Base-by-base conservation (phyloP, 2,113 vertebrate species). In the Alaudala cheleensis region DNA sequence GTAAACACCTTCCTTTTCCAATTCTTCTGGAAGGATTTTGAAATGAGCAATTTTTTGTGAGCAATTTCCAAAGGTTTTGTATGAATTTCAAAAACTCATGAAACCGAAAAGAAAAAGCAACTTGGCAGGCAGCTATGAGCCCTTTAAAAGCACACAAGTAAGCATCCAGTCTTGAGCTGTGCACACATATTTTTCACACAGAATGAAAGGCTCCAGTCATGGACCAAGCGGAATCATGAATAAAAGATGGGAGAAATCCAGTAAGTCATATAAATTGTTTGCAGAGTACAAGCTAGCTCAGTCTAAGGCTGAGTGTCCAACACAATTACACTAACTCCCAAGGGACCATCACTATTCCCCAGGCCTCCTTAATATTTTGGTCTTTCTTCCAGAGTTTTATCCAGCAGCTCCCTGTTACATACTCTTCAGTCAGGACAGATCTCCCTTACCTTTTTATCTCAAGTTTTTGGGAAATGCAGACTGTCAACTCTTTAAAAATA, bases 171-270 rank as follows among this genome's bases (percentile, higher is more conserved):
- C 62, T 58, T 73, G 47, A 39, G 24, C 51, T 93, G 28, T 19
- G 56, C 26, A 44, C 31, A 86, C 6, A 7, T 8, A 13, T 71
- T 93, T 95, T 60, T 86, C 37, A 25, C 25, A 42, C 24, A 92
- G 71, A 92, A 80, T 71, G 88, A 94, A 94, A 92, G 60, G 26
- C 29, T 11, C 3, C 25, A 78, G 64, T 67, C 81, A 83, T 88
- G 56, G 76, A 77, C 47, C 61, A 84, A 88, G 39, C 42, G 57
- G 37, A 73, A 11, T 71, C 53, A 93, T 84, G 80, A 95, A 96
- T 92, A 86, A 95, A 96, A 95, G 76, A 94, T 65, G 76, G 44
- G 3, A 92, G n/a, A 88, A 95, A 92, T 57, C 47, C 85, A 95
- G 76, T 81, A 91, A 92, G 29, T 70, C 47, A 34, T n/a, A 87